A percentile compares a stretch with the other conserved stretches of the same genome.
Conservation (phyloP, 1,140 invertebrate species). For the Hesperophylax magnus region DNA sequence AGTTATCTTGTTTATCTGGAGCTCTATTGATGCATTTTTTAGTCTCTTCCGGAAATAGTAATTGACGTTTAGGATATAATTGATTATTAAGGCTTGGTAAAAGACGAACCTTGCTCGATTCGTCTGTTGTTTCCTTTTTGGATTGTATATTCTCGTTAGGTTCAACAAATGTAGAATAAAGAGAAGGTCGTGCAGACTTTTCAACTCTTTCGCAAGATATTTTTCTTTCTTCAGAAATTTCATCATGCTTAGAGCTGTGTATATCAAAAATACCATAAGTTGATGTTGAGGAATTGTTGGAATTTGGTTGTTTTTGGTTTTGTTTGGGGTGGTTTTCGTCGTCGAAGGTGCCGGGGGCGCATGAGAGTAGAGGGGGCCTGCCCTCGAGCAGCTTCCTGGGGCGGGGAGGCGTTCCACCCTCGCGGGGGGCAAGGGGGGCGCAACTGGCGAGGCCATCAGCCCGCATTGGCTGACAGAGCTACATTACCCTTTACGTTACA, state of each 20-base stretch:
- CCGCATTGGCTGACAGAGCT: conserved; percentile 54
- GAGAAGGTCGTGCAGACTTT: neutral
- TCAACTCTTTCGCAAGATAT: no score
- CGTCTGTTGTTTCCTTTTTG: neutral
- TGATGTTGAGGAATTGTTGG: no score
- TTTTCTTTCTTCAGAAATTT: no score
- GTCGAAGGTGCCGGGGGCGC: neutral
- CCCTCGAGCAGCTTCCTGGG: conserved; percentile 1
- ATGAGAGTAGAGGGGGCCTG: conserved; percentile 6
- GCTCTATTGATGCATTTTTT: neutral
- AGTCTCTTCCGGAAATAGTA: no score
- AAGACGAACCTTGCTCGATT: neutral
- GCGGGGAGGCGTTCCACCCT: conserved; percentile 27
- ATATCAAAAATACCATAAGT: no score
- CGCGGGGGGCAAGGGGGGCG: conserved; percentile 40
- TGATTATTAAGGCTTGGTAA: neutral
- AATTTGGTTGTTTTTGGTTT: neutral
- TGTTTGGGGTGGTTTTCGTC: neutral
- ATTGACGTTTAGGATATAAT: no score
- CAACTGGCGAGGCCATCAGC: conserved; percentile 48
- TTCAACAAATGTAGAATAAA: neutral
- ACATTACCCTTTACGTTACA: conserved; percentile 47
- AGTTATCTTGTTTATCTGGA: neutral
- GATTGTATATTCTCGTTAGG: neutral
- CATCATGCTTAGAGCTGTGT: no score